Base-by-base conservation (phyloP, 2,888 invertebrate species). In the Drosophila greeni region DNA sequence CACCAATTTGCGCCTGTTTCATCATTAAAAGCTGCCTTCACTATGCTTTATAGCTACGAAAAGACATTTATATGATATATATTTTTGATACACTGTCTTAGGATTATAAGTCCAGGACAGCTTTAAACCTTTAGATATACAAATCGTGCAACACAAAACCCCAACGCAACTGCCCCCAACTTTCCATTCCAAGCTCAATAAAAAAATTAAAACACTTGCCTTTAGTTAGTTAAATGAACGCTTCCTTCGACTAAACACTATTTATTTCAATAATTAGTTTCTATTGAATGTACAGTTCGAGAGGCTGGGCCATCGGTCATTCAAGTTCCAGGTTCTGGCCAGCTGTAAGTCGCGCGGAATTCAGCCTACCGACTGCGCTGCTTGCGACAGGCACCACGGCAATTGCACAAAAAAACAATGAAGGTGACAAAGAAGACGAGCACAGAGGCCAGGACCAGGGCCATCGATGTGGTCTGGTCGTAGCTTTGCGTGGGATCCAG, bases 1-100 rank as follows among this genome's bases (percentile, higher is more conserved):
- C 87, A 98, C 98, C 18, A 95, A 94, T 87, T 90, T 97, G 23
- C 92, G 98, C 67, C 91, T 98, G 14, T 99, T 99, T 93, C 98
- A 99, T 87, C 98, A 98, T 88, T 98, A 90, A 81, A 7, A 0
- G 2, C n/a, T 3, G 14, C 31, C 7, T 26, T 4, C 5, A 8
- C 4, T 16, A 55, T 20, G 9, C 5, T 9, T 16, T 9, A 11
- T 3, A 12, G 26, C 18, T 31, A 8, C 20, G 2, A 26, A 55
- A 55, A 34, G 55, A 40, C 40, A 57, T 33, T 26, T 26, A 16
- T 16, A 11, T 14, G 5, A 29, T 18, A 20, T 29, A 34, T 59
- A 45, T 45, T 60, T 60, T 60, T 60, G 61, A 60, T 43, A 65
- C 7, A 23, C 40, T n/a, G 31, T 24, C 16, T 11, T 66, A 53